These are phyloP conservation scores for Athetis lepigone DNA, from an alignment of 2,888 invertebrate species.

Conservation along the genomic window DNA sequence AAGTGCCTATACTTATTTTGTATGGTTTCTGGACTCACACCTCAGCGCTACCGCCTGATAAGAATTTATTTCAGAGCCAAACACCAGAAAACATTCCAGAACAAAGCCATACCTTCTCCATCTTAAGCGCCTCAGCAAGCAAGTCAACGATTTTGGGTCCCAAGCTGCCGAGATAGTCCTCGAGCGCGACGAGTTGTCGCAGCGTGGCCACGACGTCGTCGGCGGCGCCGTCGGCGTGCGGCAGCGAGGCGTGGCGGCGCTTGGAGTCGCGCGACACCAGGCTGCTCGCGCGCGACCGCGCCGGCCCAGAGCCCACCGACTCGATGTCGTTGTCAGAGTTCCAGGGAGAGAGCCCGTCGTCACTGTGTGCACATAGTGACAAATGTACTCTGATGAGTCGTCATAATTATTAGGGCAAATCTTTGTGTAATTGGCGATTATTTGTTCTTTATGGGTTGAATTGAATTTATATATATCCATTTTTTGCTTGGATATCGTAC, in stretches of 20 bases:
- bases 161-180: slow-evolving; percentile 95
- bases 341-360: slow-evolving; percentile 82
- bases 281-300: slow-evolving; percentile 67
- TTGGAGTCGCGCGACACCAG: slow-evolving; percentile 55
- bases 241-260: slow-evolving; percentile 50
- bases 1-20: too few relatives aligned
- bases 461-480: too few relatives aligned
- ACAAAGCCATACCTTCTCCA: slow-evolving; percentile 91
- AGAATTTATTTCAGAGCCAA: too few relatives aligned
- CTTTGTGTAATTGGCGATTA: too few relatives aligned
- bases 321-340: slow-evolving; percentile 80
- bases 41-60: too few relatives aligned
- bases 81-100: too few relatives aligned
- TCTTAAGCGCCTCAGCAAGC: slow-evolving; percentile 93
- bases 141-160: slow-evolving; percentile 95
- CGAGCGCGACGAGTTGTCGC: slow-evolving; percentile 94
- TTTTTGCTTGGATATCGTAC: too few relatives aligned
- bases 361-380: too few relatives aligned
- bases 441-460: too few relatives aligned
- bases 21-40: too few relatives aligned
- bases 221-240: slow-evolving; percentile 58
- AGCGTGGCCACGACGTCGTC: slow-evolving; percentile 93
- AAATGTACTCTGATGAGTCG: too few relatives aligned
- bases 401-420: too few relatives aligned
- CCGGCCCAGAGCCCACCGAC: slow-evolving; percentile 75